A percentile compares a stretch with the other conserved stretches of the same genome.
Conservation (phyloP, 2,888 invertebrate genomes). For the Cataglyphis rosenhaueri region DNA sequence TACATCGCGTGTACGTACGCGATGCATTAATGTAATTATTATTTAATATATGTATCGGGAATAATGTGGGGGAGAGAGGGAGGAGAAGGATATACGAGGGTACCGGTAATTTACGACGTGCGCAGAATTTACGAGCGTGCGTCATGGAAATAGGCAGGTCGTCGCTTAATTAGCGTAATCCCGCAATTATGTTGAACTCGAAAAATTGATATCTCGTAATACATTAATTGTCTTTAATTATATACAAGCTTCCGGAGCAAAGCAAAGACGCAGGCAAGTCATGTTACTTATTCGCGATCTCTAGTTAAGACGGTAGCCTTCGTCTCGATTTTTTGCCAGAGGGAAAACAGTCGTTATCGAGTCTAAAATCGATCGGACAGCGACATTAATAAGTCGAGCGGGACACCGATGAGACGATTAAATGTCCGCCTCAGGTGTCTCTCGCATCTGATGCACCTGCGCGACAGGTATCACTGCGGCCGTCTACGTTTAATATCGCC, state of each 20-base stretch:
- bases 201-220: slow-evolving; percentile 18
- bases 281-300: neutral
- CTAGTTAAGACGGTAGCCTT: neutral
- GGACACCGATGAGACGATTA: slow-evolving; percentile 33
- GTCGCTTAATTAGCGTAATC: slow-evolving; percentile 42
- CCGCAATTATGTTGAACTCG: slow-evolving; percentile 33
- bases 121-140: slow-evolving; percentile 34
- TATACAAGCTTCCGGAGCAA: slow-evolving; percentile 5
- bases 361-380: slow-evolving; percentile 48
- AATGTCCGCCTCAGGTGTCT: slow-evolving; percentile 65
- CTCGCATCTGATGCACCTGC: slow-evolving; percentile 70
- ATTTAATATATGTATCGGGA: slow-evolving; percentile 52
- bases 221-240: slow-evolving; percentile 35
- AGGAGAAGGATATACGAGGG: neutral
- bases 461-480: slow-evolving; percentile 62
- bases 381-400: slow-evolving; percentile 18
- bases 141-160: slow-evolving; percentile 39
- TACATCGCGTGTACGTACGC: slow-evolving; percentile 3
- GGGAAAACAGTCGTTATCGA: slow-evolving; percentile 3
- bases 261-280: neutral
- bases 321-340: slow-evolving; percentile 46
- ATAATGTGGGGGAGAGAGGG: slow-evolving; percentile 22
- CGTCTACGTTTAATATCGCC: slow-evolving; percentile 25
- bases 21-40: slow-evolving; percentile 41
- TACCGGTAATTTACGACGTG: slow-evolving; percentile 38